Evolutionary conservation across 1,140 invertebrate genomes (phyloP), one percentile per base, ranked within the genome.

Genomic region (Wiebesia pumilae): DNA sequence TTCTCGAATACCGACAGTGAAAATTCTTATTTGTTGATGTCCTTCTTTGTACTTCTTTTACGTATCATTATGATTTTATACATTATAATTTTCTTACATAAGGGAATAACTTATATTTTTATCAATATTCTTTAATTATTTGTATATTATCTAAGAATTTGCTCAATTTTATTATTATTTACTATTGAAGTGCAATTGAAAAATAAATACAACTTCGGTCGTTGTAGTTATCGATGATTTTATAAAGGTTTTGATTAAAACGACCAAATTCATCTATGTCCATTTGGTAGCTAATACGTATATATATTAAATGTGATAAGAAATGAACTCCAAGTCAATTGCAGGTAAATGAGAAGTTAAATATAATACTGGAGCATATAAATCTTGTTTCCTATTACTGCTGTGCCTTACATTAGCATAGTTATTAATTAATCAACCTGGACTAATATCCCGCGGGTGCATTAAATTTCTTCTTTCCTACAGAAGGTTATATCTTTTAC

Each of bases 1-100:
- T 38, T 80, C 84, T 38, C 75, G 75, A 77, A 65, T 78, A 73
- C 30, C 4, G 81, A 67, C 78, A 51, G 78, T 81, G 78, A 73
- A 81, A 81, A 85, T 81, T 81, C 47, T 81, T 75, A 67, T 85
- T 69, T 40, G 71, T 35, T 6, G 10, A 27, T 3, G 33, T 24
- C 33, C 82, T 75, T 75, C 71, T 51, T n/a, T 54, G 71, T 77
- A 33, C 77, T 83, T 77, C 67, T 71, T 69, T 81, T 51, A 6
- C 38, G 14, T 80, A 38, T 81, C 40, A 24, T 82, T 82, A 82
- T 54, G 12, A 71, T 51, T 58, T 27, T 71, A 38, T 16, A 51
- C 71, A 82, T 82, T 40, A 82, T 71, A 69, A 67, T 9, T 38
- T 12, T 69, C 38, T 83, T 83, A 35, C 43, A n/a, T 54, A 73